phyloP scores from a whole-genome alignment of 1,140 invertebrate species.

The Chelonus insularis region DNA sequence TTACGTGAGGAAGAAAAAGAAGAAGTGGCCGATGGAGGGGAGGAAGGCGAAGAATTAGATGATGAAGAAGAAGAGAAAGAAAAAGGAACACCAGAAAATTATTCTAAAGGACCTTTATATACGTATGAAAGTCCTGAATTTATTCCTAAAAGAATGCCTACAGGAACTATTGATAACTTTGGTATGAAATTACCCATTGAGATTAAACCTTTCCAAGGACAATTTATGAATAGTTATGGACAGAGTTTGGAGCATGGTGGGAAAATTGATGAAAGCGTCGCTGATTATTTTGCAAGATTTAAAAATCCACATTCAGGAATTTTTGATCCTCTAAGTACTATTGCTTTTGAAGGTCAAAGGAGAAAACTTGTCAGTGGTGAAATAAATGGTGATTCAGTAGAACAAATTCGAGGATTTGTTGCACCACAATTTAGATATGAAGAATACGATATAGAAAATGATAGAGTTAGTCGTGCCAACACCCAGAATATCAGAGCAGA shows the following conservation, averaged over 20 bases:
- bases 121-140: not conserved
- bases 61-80: not conserved
- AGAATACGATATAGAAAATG: constrained; percentile 32
- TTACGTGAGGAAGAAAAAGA: not conserved
- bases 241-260: constrained; percentile 37
- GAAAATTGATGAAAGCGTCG: constrained; percentile 39
- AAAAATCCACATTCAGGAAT: constrained; percentile 35
- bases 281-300: constrained; percentile 42
- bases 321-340: constrained; percentile 30
- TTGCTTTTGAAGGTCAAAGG: constrained; percentile 6
- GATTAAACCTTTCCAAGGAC: constrained; percentile 18
- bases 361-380: not conserved
- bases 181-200: constrained; percentile 25
- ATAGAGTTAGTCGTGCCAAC: not conserved
- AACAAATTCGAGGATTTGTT: not conserved
- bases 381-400: not conserved
- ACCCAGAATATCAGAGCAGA: not conserved
- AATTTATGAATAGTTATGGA: constrained; percentile 40
- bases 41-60: constrained; percentile 11
- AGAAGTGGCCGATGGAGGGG: constrained; percentile 25
- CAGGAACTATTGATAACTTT: not conserved
- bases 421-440: constrained; percentile 32
- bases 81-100: not conserved
- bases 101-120: not conserved
- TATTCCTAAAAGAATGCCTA: not conserved